Base-by-base conservation (phyloP, 2,113 vertebrate genomes). In the Mus musculus region DNA sequence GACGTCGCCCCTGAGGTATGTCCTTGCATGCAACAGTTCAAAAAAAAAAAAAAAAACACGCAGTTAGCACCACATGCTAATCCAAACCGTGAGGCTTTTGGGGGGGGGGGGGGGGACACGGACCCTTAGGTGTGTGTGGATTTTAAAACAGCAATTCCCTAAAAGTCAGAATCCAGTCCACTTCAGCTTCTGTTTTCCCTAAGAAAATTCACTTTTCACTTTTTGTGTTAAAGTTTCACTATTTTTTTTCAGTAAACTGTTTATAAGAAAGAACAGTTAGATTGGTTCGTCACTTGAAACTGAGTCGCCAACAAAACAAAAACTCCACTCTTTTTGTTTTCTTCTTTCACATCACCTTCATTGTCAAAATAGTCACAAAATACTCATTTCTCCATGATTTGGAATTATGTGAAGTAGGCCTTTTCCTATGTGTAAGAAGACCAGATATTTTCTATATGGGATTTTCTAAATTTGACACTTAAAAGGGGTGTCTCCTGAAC, bases 1-100 rank as follows among this genome's bases (percentile, higher is more conserved):
- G 99, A 99, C 69, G 97, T 99, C 88, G 99, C 99, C 4, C 98
- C 99, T 20, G 99, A 99, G 99, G 99, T 99, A 98, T 56, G 98
- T 98, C 69, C 7, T 89, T 71, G 86, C 3, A 16, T 39, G 13
- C 59, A 59, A 30, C 39, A 52, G 56, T 91, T 95, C 56, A 69
- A 95, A 39, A 3, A 3, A 22, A n/a, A n/a, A 56, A 24, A 67
- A 30, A 24, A 22, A 65, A 69, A 13, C 85, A 2, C 93, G 30
- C 42, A n/a, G 22, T 67, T 36, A 33, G 12, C 7, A 3, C 69
- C 49, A 77, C 49, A n/a, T n/a, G 54, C 46, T 63, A 61, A 94
- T 54, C 71, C 28, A 94, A 26, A 30, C 65, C 16, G 4, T 12
- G 19, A 93, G 49, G n/a, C 6, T 69, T 84, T 71, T n/a, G n/a